These are phyloP conservation scores for Phyllotreta striolata DNA, from an alignment of 2,888 invertebrate genomes.

Conservation along the genomic window DNA sequence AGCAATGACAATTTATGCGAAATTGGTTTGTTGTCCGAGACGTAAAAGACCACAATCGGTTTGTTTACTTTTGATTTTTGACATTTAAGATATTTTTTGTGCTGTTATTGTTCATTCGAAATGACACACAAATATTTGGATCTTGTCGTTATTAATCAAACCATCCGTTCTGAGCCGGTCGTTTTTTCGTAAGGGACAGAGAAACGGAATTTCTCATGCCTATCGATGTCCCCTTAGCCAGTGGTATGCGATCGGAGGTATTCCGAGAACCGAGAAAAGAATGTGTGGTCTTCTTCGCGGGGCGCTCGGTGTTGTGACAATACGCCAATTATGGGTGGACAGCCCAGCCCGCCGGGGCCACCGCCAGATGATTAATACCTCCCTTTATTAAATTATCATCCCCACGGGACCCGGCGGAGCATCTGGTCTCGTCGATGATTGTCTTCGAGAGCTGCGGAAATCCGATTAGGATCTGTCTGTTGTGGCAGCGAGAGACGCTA, in stretches of 20 bases:
- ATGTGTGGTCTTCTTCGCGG: conserved; percentile 55
- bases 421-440: conserved; percentile 31
- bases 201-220: conserved; percentile 20
- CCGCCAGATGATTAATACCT: conserved; percentile 60
- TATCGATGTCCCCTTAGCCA: conserved; percentile 23
- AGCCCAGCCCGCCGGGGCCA: conserved; percentile 57
- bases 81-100: no score
- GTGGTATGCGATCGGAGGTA: conserved; percentile 24
- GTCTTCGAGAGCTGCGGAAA: conserved; percentile 30
- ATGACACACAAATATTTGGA: no score
- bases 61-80: no score
- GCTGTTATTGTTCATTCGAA: no score
- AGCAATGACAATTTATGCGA: no score
- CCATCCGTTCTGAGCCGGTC: no score
- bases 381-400: conserved; percentile 61
- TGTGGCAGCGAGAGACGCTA: conserved; percentile 27
- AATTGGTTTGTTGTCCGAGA: no score
- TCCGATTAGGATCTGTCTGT: conserved; percentile 27
- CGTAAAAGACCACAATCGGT: no score
- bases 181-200: not conserved
- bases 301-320: conserved; percentile 58
- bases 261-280: conserved; percentile 50
- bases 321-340: conserved; percentile 59
- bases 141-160: no score
- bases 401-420: conserved; percentile 44